These are phyloP conservation scores for Heteronetta atricapilla DNA, from an alignment of 2,113 vertebrate species.

Conservation along the genomic window DNA sequence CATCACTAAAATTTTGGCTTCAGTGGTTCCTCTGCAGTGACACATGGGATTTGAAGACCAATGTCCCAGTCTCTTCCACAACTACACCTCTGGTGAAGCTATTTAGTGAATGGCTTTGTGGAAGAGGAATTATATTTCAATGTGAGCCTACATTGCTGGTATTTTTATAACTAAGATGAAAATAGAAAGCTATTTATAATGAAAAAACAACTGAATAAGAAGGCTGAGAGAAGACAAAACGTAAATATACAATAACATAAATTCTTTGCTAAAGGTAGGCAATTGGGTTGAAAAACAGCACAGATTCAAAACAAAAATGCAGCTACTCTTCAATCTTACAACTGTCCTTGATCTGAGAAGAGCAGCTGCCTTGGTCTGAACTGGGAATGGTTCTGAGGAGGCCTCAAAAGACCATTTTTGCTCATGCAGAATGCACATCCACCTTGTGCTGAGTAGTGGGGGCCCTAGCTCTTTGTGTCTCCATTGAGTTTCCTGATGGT, in stretches of 20 bases:
- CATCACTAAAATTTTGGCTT: background rate
- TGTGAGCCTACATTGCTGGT: background rate
- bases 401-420: background rate
- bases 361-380: background rate
- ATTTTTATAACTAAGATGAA: background rate
- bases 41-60: background rate
- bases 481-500: background rate
- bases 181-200: background rate
- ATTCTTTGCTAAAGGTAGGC: background rate
- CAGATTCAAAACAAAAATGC: background rate
- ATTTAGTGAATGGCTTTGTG: background rate
- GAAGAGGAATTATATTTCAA: background rate
- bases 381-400: background rate
- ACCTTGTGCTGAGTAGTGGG: background rate
- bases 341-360: background rate
- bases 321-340: background rate
- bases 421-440: background rate
- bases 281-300: background rate
- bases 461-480: background rate
- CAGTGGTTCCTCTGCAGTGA: background rate
- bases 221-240: background rate
- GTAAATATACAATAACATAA: background rate
- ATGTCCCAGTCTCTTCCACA: background rate
- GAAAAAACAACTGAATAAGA: background rate
- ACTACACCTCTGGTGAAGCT: background rate